Evolutionary conservation across 2,113 vertebrate genomes (phyloP).

Genomic region (Xyrauchen texanus): DNA sequence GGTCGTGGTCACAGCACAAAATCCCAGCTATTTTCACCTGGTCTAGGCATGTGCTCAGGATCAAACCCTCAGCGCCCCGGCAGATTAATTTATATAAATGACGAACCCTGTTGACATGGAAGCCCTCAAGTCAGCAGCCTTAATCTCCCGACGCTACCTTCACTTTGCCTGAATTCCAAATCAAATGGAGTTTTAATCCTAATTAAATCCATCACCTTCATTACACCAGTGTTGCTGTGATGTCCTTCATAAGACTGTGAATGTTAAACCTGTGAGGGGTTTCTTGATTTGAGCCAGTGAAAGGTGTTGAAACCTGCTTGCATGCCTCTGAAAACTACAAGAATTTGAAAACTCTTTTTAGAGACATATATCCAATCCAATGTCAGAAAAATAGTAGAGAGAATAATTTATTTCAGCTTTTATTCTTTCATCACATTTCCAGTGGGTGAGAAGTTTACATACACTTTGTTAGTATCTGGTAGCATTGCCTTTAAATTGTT

Average conservation of each 20-base stretch:
- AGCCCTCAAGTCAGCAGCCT: neutral
- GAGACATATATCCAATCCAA: no score
- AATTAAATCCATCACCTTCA: conserved; percentile 3
- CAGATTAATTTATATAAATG: conserved; percentile 19
- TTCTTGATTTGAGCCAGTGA: neutral
- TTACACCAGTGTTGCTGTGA: neutral
- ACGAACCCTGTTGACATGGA: neutral
- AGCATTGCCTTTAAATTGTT: no score
- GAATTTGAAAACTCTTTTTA: no score
- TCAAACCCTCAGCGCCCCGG: neutral
- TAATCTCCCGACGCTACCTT: neutral
- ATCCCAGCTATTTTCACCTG: neutral
- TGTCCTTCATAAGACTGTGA: conserved; percentile 10
- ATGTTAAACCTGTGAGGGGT: neutral
- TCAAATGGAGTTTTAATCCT: conserved; percentile 23
- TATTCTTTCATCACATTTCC: no score
- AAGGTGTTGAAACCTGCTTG: no score
- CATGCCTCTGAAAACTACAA: no score
- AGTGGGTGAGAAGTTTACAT: no score
- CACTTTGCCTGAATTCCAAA: neutral
- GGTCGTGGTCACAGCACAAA: neutral
- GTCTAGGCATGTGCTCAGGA: neutral
- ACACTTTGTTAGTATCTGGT: no score
- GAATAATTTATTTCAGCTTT: no score
- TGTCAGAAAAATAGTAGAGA: no score